Conservation (phyloP, 1,140 invertebrate species). For the Rhopalosiphum maidis region DNA sequence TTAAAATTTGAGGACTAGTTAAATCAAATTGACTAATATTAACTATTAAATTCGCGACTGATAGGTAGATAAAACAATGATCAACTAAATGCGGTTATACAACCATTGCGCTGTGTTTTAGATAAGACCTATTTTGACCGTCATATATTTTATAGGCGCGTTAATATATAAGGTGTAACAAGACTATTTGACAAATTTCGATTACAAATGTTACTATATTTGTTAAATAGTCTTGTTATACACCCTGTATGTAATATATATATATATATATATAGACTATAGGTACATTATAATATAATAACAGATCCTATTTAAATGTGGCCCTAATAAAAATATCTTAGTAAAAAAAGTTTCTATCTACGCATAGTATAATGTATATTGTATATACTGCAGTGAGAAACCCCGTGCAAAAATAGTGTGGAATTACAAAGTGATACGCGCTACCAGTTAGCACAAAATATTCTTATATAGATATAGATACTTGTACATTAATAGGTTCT, state of each 20-base stretch:
- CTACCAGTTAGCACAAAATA: background rate
- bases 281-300: too few species aligned
- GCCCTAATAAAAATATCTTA: too few species aligned
- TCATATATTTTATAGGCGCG: background rate
- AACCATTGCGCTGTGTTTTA: too few species aligned
- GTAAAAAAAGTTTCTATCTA: too few species aligned
- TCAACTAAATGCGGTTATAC: background rate
- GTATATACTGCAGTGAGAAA: background rate
- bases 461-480: background rate
- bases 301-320: too few species aligned
- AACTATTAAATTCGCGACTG: background rate
- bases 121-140: background rate
- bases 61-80: background rate
- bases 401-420: background rate
- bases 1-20: too few species aligned
- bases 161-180: background rate
- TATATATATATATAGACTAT: background rate
- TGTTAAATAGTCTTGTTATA: too few species aligned
- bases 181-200: too few species aligned
- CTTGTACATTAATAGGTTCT: background rate
- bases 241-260: background rate
- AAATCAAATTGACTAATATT: background rate
- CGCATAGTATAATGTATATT: background rate
- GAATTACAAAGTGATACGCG: background rate
- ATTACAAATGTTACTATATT: too few species aligned